Evolutionary conservation across 2,113 vertebrate genomes (phyloP), one percentile per base, ranked within the genome.

Genomic region (Cyrtonyx montezumae): DNA sequence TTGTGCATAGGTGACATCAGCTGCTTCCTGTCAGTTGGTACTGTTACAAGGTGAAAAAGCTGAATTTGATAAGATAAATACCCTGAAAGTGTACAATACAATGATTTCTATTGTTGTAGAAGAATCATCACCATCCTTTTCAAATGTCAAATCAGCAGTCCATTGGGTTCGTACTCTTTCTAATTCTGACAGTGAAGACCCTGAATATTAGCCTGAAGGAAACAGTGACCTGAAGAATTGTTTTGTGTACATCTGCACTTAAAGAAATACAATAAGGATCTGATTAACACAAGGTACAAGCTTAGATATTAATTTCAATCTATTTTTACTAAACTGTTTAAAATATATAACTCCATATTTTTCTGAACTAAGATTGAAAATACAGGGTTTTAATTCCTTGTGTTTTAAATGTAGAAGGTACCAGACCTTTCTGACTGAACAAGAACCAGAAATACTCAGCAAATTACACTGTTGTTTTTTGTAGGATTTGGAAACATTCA

Each of bases 341-440:
- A 65, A 71, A 28, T 40, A 28, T 53, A 37, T 76, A 61, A 32
- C 4, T 68, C 28, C 34, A 23, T 5, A 4, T 40, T 81, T 68
- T 74, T 36, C 37, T 65, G 3, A 59, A 46, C 20, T 18, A 23
- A 46, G 19, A 40, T 53, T 73, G 82, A 48, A 66, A 53, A 42
- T 34, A 61, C 8, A 61, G 34, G 16, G 5, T 28, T 61, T 83
- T 61, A 61, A 17, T 78, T 71, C 17, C 17, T 66, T 6, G 26
- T 26, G 16, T 66, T 43, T 56, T 70, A 53, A 59, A 59, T 59
- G 9, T 34, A 34, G 82, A 59, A 5, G 6, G 8, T 58, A 34
- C 40, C 28, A 26, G 2, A 0, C 0, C 2, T n/a, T 87, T 59
- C 25, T 32, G 15, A 46, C 17, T 53, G 51, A 6, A 34, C 58